Conservation (phyloP, 2,113 vertebrate genomes). For the Pluvialis apricaria region DNA sequence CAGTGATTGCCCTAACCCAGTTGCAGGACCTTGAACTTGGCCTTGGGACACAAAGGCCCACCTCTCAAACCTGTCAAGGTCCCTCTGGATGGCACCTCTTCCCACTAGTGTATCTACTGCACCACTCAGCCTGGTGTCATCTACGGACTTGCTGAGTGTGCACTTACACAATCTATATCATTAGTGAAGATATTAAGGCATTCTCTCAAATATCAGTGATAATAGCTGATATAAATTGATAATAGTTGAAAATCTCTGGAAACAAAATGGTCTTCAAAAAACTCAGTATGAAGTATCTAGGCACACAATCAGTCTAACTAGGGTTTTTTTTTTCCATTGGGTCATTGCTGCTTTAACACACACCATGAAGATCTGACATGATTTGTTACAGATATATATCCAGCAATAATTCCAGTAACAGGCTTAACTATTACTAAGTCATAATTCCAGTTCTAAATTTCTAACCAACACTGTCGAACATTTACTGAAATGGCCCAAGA, state of each 20-base stretch:
- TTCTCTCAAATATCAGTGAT: background rate
- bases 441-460: background rate
- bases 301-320: background rate
- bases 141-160: background rate
- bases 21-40: background rate
- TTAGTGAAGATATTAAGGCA: background rate
- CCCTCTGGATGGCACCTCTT: background rate
- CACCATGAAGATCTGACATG: background rate
- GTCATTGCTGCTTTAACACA: background rate
- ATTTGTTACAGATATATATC: background rate
- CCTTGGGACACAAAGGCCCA: too few species aligned
- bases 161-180: too few species aligned
- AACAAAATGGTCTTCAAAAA: background rate
- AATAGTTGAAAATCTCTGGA: background rate
- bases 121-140: background rate
- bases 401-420: background rate
- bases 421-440: background rate
- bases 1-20: background rate
- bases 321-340: too few species aligned
- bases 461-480: background rate
- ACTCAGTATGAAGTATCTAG: too few species aligned
- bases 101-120: too few species aligned
- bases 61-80: background rate
- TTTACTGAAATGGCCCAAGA: background rate
- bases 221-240: background rate